Evolutionary conservation across 92 coral and sea anemone genomes (phyloP), one percentile per base, ranked within the genome.

Genomic region (Muricea muricata): DNA sequence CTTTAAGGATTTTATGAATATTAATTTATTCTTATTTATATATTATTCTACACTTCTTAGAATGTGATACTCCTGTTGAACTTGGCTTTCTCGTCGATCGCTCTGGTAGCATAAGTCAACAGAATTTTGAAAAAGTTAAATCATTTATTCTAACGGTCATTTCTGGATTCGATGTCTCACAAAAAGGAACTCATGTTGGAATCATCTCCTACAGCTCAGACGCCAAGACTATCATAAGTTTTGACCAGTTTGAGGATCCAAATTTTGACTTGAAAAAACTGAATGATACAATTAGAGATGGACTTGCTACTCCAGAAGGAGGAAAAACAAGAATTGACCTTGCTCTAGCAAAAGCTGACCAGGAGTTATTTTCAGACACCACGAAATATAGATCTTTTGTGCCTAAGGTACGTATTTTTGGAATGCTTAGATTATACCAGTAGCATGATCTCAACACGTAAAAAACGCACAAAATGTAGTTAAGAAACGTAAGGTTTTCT

Each of bases 31-130:
- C n/a, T n/a, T n/a, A n/a, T n/a, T n/a, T n/a, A n/a, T n/a, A n/a
- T n/a, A n/a, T n/a, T n/a, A n/a, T n/a, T n/a, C n/a, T n/a, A n/a
- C n/a, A n/a, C 26, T 50, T 76, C 18, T 34, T 32, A 78, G 83
- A 78, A 78, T 78, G 83, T 23, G 83, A 78, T 30, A 78, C 83
- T 23, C 83, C 83, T 78, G 71, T 78, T 4, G 83, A 78, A 55
- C 71, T 78, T 31, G 83, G 83, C 1, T 78, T 78, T 58, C 33
- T 78, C 13, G 83, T 78, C 6, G 83, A 78, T 39, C 83, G 65
- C 23, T 78, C 83, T 29, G 83, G 83, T 29, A 78, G 83, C 83
- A 78, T 78, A 9, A 56, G 28, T 56, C 18, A 10, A 24, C 54
- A 34, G 35, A 57, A 78, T 30, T 78, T 78, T 39, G 71, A 78